A percentile compares a stretch with the other conserved stretches of the same genome.
Conservation (phyloP, 2,113 vertebrate genomes). For the Recurvirostra avosetta region DNA sequence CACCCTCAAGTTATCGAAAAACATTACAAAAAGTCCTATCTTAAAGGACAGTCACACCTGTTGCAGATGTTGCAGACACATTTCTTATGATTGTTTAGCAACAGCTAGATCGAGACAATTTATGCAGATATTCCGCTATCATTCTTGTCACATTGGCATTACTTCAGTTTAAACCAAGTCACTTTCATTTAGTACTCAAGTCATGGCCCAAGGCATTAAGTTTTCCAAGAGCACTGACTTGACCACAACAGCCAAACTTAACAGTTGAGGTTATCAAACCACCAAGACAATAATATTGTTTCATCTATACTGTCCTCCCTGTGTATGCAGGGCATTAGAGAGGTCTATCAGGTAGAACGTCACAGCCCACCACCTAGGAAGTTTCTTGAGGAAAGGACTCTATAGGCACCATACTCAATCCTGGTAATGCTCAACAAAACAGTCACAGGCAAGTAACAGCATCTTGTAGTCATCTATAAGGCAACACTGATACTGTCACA, state of each 20-base stretch:
- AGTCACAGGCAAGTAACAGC: not conserved
- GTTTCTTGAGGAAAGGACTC: not conserved
- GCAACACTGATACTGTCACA: not conserved
- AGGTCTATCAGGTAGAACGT: not conserved
- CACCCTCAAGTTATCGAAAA: not conserved
- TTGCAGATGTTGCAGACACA: not conserved
- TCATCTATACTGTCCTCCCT: not conserved
- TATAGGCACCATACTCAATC: not conserved
- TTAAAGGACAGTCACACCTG: not conserved
- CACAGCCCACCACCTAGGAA: not conserved
- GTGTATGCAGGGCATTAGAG: fast-evolving
- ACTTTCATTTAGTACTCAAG: not conserved
- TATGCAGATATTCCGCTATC: not conserved
- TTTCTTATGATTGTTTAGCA: not conserved
- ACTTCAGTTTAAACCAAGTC: not conserved
- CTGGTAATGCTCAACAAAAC: not conserved
- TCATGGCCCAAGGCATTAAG: not conserved
- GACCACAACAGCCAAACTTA: not conserved
- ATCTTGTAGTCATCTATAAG: not conserved
- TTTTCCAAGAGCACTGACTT: not conserved
- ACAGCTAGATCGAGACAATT: not conserved
- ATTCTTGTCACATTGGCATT: not conserved
- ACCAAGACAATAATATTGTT: not conserved
- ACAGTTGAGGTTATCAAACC: not conserved
- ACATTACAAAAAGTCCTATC: not conserved